phyloP scores from a whole-genome alignment of 2,888 invertebrate species.

The Papilio demoleus region DNA sequence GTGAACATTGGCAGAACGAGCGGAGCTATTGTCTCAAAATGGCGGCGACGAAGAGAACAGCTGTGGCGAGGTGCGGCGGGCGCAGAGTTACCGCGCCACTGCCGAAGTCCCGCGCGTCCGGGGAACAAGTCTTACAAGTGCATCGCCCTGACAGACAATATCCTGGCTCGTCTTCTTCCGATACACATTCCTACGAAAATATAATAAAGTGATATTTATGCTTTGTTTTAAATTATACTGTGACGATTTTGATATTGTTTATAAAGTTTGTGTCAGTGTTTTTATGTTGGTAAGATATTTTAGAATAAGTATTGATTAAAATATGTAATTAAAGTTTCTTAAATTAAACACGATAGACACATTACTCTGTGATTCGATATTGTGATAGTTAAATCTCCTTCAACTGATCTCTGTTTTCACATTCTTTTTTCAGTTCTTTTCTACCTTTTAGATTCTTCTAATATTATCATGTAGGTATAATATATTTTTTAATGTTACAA shows the following conservation, averaged over 20 bases:
- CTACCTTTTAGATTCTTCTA: too few species aligned
- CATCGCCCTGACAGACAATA: constrained; percentile 74
- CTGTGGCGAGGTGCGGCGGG: constrained; percentile 53
- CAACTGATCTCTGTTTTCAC: too few species aligned
- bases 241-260: background rate
- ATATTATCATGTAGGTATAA: too few species aligned
- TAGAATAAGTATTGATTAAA: too few species aligned
- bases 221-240: constrained; percentile 6
- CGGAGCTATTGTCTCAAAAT: constrained; percentile 61
- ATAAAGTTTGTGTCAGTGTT: background rate
- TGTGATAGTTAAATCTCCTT: too few species aligned
- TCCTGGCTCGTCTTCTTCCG: constrained; percentile 75
- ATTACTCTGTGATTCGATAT: background rate
- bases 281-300: too few species aligned
- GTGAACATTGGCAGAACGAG: constrained; percentile 29
- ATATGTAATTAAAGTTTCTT: too few species aligned
- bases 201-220: constrained; percentile 12
- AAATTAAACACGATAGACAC: background rate
- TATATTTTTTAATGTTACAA: too few species aligned
- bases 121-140: constrained; percentile 75
- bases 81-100: constrained; percentile 59
- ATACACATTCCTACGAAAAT: constrained; percentile 72
- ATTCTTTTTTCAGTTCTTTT: too few species aligned
- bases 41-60: constrained; percentile 55
- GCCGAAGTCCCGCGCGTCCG: constrained; percentile 71